Evolutionary conservation across 2,113 vertebrate genomes (phyloP), one percentile per base, ranked within the genome.

Genomic region (Turdus rufiventris): DNA sequence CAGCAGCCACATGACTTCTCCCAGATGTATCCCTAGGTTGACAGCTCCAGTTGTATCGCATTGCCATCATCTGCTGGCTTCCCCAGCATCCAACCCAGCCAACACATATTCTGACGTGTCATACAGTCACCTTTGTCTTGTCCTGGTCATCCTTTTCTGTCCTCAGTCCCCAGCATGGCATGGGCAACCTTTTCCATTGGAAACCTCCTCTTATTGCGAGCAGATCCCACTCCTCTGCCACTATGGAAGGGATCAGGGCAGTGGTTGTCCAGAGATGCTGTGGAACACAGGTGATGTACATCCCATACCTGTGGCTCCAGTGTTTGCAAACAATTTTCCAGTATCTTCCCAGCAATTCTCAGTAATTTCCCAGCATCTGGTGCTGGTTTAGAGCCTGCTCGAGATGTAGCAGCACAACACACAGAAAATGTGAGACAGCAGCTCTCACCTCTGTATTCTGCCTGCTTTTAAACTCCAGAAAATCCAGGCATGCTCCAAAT

Each of bases 401-500:
- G 0, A 89, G 53, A 63, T 2, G 0, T 28, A 51, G 33, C 29
- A 89, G 18, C 1, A 1, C 38, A 91, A 24, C 2, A 8, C 48
- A 53, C 48, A 91, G 74, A 85, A 93, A 82, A 21, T 26, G 18
- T 29, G 19, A 71, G 54, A 75, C 6, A 18, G 25, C 29, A 75
- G 47, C n/a, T 63, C 43, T 82, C 51, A 10, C 16, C n/a, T 23
- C 24, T 1, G 0, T 33, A 31, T 56, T 36, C 48, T 88, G 29
- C 29, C 62, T 58, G 23, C 25, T 79, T 88, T 36, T 24, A 28
- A 76, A 63, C 31, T 85, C 54, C 47, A 61, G 40, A 34, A 73
- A 48, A 40, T 36, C 25, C 47, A 80, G 34, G 9, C 2, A 0
- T 47, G 33, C 14, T 51, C 43, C 31, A 36, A 25, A 43, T 2